phyloP scores from a whole-genome alignment of 2,113 vertebrate species.

The Ceratotherium simum region DNA sequence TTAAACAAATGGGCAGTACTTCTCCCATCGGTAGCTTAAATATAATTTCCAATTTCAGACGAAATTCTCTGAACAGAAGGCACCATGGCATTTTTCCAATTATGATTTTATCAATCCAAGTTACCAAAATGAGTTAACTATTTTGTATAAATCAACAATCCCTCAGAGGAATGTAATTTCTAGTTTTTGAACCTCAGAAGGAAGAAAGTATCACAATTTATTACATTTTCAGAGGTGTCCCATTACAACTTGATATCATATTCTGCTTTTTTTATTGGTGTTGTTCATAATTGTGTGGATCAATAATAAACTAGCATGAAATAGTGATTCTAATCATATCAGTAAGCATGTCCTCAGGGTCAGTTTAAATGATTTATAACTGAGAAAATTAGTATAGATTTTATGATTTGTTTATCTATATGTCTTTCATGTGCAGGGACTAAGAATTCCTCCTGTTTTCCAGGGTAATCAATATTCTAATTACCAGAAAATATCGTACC shows the following conservation, averaged over 20 bases:
- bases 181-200: not conserved
- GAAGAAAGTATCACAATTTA: not conserved
- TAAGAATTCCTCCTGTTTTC: constrained; percentile 47
- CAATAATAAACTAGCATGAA: constrained; percentile 72
- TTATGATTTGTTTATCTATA: constrained; percentile 64
- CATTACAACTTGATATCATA: not conserved
- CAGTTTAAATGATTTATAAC: constrained; percentile 68
- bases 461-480: not conserved
- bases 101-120: not conserved
- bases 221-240: constrained; percentile 23
- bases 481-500: constrained; percentile 31
- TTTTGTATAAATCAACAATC: constrained; percentile 30
- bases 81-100: not conserved
- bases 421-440: not conserved
- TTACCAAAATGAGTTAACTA: not conserved
- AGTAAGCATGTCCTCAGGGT: constrained; percentile 63
- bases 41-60: not conserved
- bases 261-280: constrained; percentile 5
- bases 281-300: constrained; percentile 13
- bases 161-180: constrained; percentile 17
- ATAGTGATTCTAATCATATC: constrained; percentile 64
- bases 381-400: constrained; percentile 75
- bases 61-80: constrained; percentile 25
- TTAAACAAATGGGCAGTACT: not conserved
- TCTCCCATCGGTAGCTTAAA: not conserved